A percentile compares a stretch with the other conserved stretches of the same genome.
Conservation (phyloP, 2,888 invertebrate species). For the Syrista parreyssii region DNA sequence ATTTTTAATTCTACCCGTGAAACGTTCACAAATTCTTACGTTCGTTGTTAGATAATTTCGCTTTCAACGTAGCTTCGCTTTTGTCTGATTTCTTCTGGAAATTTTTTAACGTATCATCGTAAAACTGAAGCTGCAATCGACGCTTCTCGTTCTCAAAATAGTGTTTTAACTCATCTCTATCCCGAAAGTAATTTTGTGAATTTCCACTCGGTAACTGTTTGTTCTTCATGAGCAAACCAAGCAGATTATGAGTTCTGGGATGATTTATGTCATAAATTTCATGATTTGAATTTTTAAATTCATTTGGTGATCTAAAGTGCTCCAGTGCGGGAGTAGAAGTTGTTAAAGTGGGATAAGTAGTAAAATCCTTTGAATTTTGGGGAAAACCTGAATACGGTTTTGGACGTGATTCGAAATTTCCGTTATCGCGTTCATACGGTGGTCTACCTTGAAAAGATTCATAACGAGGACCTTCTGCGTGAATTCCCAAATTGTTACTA, state of each 20-base stretch:
- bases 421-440: constrained; percentile 15
- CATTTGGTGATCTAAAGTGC: constrained; percentile 25
- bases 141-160: constrained; percentile 47
- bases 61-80: neutral
- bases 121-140: constrained; percentile 41
- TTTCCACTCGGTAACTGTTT: constrained; percentile 52
- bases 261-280: constrained; percentile 51
- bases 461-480: constrained; percentile 6
- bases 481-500: constrained; percentile 8
- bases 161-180: constrained; percentile 42
- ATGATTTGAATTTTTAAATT: constrained; percentile 31
- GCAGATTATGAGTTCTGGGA: constrained; percentile 56
- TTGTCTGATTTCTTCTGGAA: constrained; percentile 46
- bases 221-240: constrained; percentile 61
- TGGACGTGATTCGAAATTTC: constrained; percentile 34
- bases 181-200: constrained; percentile 33
- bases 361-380: constrained; percentile 30
- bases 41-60: neutral
- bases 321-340: constrained; percentile 36
- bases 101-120: constrained; percentile 38
- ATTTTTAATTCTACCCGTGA: neutral
- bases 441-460: constrained; percentile 8
- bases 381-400: constrained; percentile 28
- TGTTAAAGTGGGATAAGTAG: constrained; percentile 44
- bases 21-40: neutral